These are phyloP conservation scores for Neoarius graeffei DNA, from an alignment of 2,113 vertebrate genomes.

Conservation along the genomic window DNA sequence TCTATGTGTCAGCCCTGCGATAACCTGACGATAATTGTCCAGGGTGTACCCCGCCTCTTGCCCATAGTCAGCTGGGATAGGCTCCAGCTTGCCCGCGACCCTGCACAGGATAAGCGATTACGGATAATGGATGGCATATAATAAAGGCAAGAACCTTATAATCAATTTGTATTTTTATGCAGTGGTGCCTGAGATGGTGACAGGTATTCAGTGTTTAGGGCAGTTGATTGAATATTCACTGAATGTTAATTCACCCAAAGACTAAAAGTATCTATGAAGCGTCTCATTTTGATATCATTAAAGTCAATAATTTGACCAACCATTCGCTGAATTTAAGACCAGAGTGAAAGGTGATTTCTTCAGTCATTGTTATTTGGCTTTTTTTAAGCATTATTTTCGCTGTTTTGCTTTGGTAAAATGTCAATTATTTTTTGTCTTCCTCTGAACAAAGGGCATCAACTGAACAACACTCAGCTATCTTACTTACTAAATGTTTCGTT, in stretches of 20 bases:
- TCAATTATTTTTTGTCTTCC: neutral
- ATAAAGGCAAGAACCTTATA: neutral
- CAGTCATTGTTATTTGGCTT: neutral
- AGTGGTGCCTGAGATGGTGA: neutral
- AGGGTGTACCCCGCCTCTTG: too few relatives aligned
- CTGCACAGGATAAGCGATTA: too few relatives aligned
- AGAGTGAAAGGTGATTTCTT: conserved; percentile 16
- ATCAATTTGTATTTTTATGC: neutral
- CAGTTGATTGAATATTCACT: neutral
- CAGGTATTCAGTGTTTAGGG: neutral
- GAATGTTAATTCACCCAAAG: neutral
- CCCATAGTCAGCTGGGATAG: too few relatives aligned
- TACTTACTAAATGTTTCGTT: neutral
- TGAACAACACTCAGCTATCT: neutral
- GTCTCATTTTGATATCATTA: neutral
- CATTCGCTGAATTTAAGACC: conserved; percentile 10
- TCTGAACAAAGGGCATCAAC: neutral
- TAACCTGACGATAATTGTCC: too few relatives aligned
- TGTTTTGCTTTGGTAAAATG: neutral
- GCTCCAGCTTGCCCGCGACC: too few relatives aligned
- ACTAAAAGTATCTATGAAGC: neutral
- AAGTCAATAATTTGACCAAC: conserved; percentile 37
- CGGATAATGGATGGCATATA: too few relatives aligned
- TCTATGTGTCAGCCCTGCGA: too few relatives aligned
- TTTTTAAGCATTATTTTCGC: neutral